phyloP scores from a whole-genome alignment of 2,888 invertebrate genomes.

The Eulithis prunata region DNA sequence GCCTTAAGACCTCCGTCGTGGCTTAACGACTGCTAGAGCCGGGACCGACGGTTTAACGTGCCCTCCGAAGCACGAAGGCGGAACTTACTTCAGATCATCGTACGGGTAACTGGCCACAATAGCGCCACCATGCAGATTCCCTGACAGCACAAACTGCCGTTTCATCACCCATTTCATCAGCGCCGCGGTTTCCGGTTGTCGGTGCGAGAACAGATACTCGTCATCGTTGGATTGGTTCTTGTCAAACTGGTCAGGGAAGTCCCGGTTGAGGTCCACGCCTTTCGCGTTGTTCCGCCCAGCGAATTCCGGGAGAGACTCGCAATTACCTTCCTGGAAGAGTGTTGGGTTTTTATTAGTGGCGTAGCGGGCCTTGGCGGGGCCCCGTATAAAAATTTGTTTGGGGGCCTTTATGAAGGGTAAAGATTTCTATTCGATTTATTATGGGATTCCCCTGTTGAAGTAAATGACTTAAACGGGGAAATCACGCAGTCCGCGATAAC shows the following conservation, averaged over 20 bases:
- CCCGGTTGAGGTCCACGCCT: conserved; percentile 93
- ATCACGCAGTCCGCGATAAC: too few species aligned
- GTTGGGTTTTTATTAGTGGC: too few species aligned
- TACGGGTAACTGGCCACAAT: conserved; percentile 99
- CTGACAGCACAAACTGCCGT: conserved; percentile 96
- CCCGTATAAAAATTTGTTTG: too few species aligned
- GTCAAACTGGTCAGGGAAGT: conserved; percentile 96
- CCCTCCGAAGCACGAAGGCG: too few species aligned
- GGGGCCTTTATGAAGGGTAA: too few species aligned
- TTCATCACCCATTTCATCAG: conserved; percentile 95
- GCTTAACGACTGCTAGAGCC: too few species aligned
- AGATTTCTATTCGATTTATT: too few species aligned
- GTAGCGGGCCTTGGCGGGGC: too few species aligned
- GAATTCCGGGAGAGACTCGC: conserved; percentile 87
- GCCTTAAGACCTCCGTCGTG: too few species aligned
- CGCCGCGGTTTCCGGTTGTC: conserved; percentile 95
- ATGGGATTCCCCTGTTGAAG: too few species aligned
- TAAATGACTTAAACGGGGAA: too few species aligned
- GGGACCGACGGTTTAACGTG: too few species aligned
- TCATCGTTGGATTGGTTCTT: conserved; percentile 62
- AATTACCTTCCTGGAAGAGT: conserved; percentile 88
- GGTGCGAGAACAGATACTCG: conserved; percentile 80
- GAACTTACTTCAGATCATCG: conserved; percentile 93
- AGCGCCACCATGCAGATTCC: conserved; percentile 98
- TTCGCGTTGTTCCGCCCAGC: conserved; percentile 93